phyloP scores from a whole-genome alignment of 1,140 invertebrate genomes.

The Diachasmimorpha longicaudata region DNA sequence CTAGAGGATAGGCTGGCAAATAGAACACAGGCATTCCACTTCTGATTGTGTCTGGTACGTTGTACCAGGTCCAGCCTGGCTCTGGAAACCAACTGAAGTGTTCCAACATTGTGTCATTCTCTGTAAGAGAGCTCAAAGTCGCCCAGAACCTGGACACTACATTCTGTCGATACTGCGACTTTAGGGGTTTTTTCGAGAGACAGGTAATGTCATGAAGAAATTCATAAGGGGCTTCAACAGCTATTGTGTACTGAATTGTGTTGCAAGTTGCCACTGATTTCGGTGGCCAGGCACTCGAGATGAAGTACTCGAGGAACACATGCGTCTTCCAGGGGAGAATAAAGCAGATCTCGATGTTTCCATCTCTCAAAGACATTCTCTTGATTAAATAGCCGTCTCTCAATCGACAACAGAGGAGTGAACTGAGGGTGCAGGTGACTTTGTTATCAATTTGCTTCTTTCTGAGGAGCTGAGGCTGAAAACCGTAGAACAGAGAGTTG shows the following conservation, averaged over 20 bases:
- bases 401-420: constrained; percentile 77
- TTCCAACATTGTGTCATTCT: constrained; percentile 74
- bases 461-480: constrained; percentile 64
- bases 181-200: constrained; percentile 70
- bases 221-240: constrained; percentile 76
- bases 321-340: constrained; percentile 78
- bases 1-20: constrained; percentile 64
- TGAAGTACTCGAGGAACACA: constrained; percentile 75
- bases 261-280: constrained; percentile 54
- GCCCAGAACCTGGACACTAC: constrained; percentile 77
- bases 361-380: constrained; percentile 66
- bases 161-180: constrained; percentile 73
- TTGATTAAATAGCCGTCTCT: constrained; percentile 81
- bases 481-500: constrained; percentile 68
- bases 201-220: constrained; percentile 83
- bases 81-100: constrained; percentile 77
- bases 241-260: constrained; percentile 66
- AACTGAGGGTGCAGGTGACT: constrained; percentile 70
- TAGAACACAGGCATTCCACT: constrained; percentile 80
- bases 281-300: constrained; percentile 69
- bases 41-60: constrained; percentile 75
- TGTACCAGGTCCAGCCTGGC: constrained; percentile 70
- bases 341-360: constrained; percentile 71
- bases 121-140: constrained; percentile 68
- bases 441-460: constrained; percentile 74